phyloP scores from a whole-genome alignment of 2,888 invertebrate genomes.

The Prostheceraeus crozeri region DNA sequence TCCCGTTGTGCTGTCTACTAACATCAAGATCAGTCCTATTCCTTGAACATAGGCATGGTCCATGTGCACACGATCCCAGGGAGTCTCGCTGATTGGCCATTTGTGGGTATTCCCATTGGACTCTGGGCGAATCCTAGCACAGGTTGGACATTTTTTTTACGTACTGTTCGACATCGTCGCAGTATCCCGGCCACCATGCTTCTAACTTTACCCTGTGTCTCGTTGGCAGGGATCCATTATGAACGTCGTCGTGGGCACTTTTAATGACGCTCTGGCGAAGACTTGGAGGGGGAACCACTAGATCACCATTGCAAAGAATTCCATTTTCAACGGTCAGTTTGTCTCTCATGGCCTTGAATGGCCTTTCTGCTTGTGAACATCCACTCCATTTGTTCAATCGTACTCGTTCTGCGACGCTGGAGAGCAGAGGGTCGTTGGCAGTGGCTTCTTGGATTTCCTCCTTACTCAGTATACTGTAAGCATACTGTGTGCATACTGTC shows the following conservation, averaged over 20 bases:
- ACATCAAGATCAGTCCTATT: constrained; percentile 15
- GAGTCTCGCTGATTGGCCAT: neutral
- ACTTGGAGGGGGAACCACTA: constrained; percentile 11
- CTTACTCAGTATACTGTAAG: too few relatives aligned
- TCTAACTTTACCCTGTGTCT: constrained; percentile 22
- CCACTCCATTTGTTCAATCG: too few relatives aligned
- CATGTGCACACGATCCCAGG: constrained; percentile 29
- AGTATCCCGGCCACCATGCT: constrained; percentile 30
- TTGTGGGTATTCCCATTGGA: constrained; percentile 20
- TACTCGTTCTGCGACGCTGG: too few relatives aligned
- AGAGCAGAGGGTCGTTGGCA: too few relatives aligned
- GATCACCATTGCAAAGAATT: constrained; percentile 25
- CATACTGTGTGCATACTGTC: too few relatives aligned
- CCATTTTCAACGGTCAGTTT: constrained; percentile 29
- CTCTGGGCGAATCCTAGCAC: neutral
- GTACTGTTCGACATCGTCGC: neutral
- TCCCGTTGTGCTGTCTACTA: constrained; percentile 28
- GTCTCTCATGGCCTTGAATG: constrained; percentile 24
- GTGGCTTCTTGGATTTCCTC: too few relatives aligned
- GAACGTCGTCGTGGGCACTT: constrained; percentile 20
- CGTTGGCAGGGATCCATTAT: constrained; percentile 13
- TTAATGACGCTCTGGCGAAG: constrained; percentile 2
- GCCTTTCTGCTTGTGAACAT: constrained; percentile 19
- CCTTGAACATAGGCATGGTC: constrained; percentile 30
- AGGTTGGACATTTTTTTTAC: too few relatives aligned